Percentiles rank a stretch among this genome's conserved stretches.
Conservation (phyloP, 2,888 invertebrate genomes). For the Urechis unicinctus region DNA sequence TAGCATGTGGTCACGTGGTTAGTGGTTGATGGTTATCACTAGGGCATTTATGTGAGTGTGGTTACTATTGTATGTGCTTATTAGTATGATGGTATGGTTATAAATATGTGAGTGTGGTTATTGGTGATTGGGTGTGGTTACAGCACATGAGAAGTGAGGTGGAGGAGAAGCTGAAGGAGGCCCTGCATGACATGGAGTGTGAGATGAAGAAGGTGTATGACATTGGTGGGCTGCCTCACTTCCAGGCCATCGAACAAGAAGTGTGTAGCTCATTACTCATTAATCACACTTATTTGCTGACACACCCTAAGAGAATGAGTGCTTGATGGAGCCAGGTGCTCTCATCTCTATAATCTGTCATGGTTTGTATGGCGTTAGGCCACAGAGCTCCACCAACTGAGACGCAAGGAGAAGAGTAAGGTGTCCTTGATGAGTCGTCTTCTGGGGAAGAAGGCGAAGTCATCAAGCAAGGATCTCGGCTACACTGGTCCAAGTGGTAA, state of each 20-base stretch:
- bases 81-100: too few relatives aligned
- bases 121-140: background rate
- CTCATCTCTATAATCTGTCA: too few relatives aligned
- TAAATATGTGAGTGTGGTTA: too few relatives aligned
- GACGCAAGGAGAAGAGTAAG: constrained; percentile 29
- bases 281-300: too few relatives aligned
- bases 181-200: constrained; percentile 65
- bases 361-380: constrained; percentile 6
- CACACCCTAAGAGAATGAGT: too few relatives aligned
- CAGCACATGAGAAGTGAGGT: constrained; percentile 52
- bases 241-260: constrained; percentile 46
- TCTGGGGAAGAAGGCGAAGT: constrained; percentile 33
- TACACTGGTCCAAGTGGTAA: constrained; percentile 8
- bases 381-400: constrained; percentile 6
- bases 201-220: constrained; percentile 67
- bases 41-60: background rate
- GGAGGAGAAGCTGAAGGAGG: constrained; percentile 63
- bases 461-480: constrained; percentile 32
- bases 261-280: constrained; percentile 2
- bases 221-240: constrained; percentile 59
- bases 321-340: too few relatives aligned
- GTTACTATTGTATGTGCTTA: too few relatives aligned
- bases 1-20: background rate
- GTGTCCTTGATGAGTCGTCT: constrained; percentile 34
- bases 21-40: background rate